Percentiles rank a stretch among this genome's conserved stretches.
Evolutionary conservation across 2,113 vertebrate species (phyloP).

Genomic region (Recurvirostra avosetta): DNA sequence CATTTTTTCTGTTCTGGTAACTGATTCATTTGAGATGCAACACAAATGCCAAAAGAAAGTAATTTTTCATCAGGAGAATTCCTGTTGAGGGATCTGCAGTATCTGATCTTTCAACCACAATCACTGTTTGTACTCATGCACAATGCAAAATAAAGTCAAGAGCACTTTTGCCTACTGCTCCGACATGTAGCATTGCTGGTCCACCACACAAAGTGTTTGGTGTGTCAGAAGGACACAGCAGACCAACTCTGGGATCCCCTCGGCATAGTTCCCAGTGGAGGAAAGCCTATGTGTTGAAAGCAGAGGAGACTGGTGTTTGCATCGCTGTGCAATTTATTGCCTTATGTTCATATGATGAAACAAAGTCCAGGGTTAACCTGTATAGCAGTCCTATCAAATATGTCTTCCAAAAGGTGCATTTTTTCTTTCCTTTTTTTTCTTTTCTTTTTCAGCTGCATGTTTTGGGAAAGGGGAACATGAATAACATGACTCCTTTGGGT

Average conservation of each 20-base stretch:
- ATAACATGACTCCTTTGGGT: neutral
- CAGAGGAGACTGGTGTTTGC: neutral
- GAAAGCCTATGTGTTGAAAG: neutral
- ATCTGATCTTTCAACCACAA: neutral
- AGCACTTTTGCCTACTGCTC: neutral
- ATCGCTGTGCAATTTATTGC: neutral
- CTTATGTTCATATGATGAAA: neutral
- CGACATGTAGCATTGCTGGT: neutral
- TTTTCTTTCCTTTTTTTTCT: neutral
- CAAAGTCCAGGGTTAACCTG: neutral
- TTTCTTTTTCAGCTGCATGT: neutral
- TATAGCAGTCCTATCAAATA: neutral
- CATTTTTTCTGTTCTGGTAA: neutral
- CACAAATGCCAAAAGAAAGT: neutral
- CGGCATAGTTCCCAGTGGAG: neutral
- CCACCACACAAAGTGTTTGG: neutral
- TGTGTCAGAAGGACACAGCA: neutral
- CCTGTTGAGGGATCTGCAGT: neutral
- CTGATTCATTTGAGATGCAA: neutral
- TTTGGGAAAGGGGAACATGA: neutral
- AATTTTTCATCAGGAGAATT: neutral
- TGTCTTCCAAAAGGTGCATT: neutral
- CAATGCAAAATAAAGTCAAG: neutral
- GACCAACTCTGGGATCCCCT: neutral
- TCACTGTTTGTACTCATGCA: neutral